Conservation (phyloP, 2,113 vertebrate genomes). For the Phalacrocorax carbo region DNA sequence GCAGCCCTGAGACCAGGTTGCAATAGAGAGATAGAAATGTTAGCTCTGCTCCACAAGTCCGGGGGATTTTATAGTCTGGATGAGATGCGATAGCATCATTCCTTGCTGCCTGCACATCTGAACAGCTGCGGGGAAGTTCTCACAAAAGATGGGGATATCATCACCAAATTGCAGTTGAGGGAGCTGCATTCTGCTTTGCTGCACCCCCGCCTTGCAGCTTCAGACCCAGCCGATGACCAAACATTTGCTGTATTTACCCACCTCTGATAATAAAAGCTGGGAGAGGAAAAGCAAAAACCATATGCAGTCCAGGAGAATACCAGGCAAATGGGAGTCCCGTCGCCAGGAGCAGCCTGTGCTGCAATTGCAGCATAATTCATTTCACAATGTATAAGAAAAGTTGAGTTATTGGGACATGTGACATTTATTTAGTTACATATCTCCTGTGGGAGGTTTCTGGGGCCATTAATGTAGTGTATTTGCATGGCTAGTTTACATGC, state of each 20-base stretch:
- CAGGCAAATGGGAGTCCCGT: neutral
- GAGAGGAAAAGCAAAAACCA: neutral
- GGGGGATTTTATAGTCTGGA: neutral
- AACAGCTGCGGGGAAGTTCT: accelerated
- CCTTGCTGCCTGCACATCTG: neutral
- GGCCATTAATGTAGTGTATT: slow-evolving; percentile 75
- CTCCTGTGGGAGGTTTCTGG: slow-evolving; percentile 69
- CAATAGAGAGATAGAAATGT: neutral
- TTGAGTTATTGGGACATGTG: slow-evolving; percentile 71
- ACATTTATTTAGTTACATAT: slow-evolving; percentile 79
- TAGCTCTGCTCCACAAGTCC: neutral
- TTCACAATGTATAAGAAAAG: slow-evolving; percentile 45
- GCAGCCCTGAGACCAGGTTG: neutral
- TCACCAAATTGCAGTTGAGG: neutral
- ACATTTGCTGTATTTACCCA: neutral
- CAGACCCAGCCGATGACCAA: accelerated
- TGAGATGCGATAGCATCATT: neutral
- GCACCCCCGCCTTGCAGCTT: neutral
- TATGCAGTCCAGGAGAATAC: neutral
- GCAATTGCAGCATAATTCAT: slow-evolving; percentile 16
- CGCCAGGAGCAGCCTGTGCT: neutral
- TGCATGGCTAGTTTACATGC: slow-evolving; percentile 81
- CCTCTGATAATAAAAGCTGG: neutral
- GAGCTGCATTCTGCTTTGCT: neutral
- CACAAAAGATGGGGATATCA: accelerated